These are phyloP conservation scores for Amphiura filiformis DNA, from an alignment of 35 echinoderm and acorn worm species.

Conservation along the genomic window DNA sequence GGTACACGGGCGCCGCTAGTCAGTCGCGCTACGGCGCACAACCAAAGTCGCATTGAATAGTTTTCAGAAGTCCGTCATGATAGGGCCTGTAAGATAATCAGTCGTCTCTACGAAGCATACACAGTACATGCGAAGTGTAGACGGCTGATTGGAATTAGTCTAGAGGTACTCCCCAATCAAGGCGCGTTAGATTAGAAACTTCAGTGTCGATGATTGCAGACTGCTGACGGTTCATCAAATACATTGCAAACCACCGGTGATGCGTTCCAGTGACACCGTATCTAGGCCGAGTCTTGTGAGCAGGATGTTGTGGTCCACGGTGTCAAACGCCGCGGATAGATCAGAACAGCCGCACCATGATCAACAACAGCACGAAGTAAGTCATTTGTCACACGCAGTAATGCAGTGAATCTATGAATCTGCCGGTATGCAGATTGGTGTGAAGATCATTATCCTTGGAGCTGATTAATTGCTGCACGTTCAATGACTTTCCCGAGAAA, in stretches of 20 bases:
- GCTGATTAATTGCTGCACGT: too few species aligned
- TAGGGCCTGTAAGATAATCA: too few species aligned
- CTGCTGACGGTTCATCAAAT: background rate
- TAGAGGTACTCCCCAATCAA: constrained; percentile 11
- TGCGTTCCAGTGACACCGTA: background rate
- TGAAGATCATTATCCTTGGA: background rate
- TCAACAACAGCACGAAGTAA: background rate
- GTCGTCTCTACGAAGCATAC: too few species aligned
- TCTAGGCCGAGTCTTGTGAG: background rate
- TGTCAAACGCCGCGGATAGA: background rate
- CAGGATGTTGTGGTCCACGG: background rate
- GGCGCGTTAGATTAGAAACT: background rate
- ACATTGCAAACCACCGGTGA: background rate
- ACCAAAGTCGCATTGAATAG: too few species aligned
- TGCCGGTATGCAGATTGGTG: background rate
- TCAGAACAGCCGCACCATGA: background rate
- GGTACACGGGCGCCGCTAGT: too few species aligned
- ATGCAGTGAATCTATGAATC: background rate
- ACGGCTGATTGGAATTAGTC: too few species aligned
- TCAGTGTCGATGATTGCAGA: background rate
- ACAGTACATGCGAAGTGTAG: too few species aligned
- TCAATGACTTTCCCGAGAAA: too few species aligned
- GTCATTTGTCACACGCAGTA: too few species aligned
- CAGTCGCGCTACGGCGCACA: too few species aligned
- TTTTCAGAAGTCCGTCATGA: too few species aligned